Evolutionary conservation across 64 coral and sea anemone species (phyloP).

Genomic region (Dendrophyllia cribrosa): DNA sequence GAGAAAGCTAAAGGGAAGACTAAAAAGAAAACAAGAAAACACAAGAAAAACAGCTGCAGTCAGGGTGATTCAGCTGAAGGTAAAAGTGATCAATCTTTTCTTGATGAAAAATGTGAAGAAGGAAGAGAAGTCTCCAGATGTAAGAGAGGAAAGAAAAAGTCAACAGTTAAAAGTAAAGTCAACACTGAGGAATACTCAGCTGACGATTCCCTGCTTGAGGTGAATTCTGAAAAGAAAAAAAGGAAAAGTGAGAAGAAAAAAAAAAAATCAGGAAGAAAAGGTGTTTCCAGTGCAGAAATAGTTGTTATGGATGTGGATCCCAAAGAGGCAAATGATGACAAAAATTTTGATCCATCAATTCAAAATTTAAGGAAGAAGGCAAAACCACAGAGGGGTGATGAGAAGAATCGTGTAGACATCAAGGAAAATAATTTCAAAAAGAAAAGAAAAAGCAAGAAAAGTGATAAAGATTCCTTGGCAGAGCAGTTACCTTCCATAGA

Average conservation of each 20-base stretch:
- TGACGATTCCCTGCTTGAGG: neutral
- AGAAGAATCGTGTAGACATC: neutral
- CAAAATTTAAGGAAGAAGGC: neutral
- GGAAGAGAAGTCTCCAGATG: neutral
- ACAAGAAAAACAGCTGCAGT: neutral
- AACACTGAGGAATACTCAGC: neutral
- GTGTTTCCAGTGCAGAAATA: neutral
- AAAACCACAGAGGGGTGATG: neutral
- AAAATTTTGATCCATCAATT: neutral
- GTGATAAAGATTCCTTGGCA: neutral
- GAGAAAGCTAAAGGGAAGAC: neutral
- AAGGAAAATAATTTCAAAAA: neutral
- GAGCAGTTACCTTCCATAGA: neutral
- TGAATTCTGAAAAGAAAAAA: neutral
- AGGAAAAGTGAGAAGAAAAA: neutral
- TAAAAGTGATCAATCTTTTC: neutral
- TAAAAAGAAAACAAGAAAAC: conserved; percentile 4
- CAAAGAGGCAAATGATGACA: neutral
- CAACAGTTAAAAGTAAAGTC: neutral
- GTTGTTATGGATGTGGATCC: neutral
- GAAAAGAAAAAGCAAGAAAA: neutral
- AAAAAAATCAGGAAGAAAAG: neutral
- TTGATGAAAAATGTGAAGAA: neutral
- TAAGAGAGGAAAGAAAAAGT: neutral
- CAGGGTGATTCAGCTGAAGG: neutral